Evolutionary conservation across 2,797 vertebrate genomes (phyloP).

Genomic region (Moxostoma hubbsi): DNA sequence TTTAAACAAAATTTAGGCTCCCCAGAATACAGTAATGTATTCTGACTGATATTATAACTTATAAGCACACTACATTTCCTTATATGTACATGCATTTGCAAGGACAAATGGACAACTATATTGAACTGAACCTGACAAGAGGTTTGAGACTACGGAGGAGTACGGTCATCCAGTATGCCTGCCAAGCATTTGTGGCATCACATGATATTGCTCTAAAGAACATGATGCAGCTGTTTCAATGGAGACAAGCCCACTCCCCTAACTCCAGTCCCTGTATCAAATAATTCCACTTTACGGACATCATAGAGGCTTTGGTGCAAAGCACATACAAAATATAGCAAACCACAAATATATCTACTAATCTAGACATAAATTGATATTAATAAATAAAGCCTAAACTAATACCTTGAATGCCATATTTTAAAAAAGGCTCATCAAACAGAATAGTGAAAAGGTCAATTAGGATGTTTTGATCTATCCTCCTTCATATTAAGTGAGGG

Average conservation of each 20-base stretch:
- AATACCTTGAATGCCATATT: neutral
- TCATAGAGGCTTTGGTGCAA: neutral
- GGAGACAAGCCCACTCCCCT: conserved; percentile 36
- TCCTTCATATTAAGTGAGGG: no score
- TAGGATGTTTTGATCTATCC: neutral
- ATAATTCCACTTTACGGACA: conserved; percentile 18
- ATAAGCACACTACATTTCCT: neutral
- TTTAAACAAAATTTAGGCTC: neutral
- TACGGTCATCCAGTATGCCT: conserved; percentile 13
- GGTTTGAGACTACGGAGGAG: neutral
- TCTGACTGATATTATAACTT: neutral
- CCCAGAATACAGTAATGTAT: neutral
- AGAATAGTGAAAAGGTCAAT: neutral
- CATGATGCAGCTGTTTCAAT: conserved; percentile 49
- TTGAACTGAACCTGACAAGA: conserved; percentile 1
- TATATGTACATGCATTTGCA: neutral
- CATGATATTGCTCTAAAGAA: conserved; percentile 36
- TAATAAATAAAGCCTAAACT: neutral
- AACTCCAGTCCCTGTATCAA: conserved; percentile 16
- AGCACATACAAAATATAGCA: neutral
- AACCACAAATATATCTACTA: neutral
- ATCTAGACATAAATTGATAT: neutral
- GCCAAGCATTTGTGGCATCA: conserved; percentile 39
- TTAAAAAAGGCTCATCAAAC: no score
- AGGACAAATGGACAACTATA: neutral